phyloP scores from a whole-genome alignment of 2,888 invertebrate species.

The Pachliopta kotzebuea region DNA sequence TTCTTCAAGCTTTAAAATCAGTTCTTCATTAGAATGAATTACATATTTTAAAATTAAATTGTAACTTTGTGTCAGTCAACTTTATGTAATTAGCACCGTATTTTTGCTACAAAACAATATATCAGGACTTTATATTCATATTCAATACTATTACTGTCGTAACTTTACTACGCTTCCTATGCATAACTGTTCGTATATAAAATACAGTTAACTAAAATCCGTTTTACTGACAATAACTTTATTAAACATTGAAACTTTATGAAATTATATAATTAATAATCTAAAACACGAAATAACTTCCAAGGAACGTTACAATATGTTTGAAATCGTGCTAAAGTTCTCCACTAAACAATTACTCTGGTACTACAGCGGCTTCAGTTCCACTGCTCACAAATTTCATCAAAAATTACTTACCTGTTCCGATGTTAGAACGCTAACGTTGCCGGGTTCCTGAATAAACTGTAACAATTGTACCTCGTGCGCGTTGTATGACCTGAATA shows the following conservation, averaged over 20 bases:
- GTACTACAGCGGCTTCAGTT: slow-evolving; percentile 6
- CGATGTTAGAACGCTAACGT: slow-evolving; percentile 20
- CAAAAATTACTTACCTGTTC: slow-evolving; percentile 25
- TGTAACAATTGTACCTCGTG: slow-evolving; percentile 49
- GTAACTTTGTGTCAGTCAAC: no score
- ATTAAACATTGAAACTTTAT: background rate
- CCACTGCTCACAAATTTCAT: slow-evolving; percentile 19
- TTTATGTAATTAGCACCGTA: no score
- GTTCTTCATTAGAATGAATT: no score
- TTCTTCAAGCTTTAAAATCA: no score
- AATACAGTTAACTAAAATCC: no score
- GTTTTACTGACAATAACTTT: background rate
- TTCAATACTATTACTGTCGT: no score
- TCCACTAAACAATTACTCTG: slow-evolving; percentile 3
- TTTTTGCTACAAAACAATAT: no score
- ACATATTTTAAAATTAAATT: no score
- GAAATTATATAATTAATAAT: background rate
- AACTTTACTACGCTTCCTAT: background rate
- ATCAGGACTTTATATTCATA: no score
- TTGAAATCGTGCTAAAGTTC: background rate
- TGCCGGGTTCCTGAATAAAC: slow-evolving; percentile 56
- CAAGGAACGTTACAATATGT: background rate
- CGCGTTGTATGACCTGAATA: slow-evolving; percentile 59
- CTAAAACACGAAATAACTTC: background rate
- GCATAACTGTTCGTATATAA: background rate